These are phyloP conservation scores for Hycleus phaleratus DNA, from an alignment of 1,140 invertebrate species.

Conservation along the genomic window DNA sequence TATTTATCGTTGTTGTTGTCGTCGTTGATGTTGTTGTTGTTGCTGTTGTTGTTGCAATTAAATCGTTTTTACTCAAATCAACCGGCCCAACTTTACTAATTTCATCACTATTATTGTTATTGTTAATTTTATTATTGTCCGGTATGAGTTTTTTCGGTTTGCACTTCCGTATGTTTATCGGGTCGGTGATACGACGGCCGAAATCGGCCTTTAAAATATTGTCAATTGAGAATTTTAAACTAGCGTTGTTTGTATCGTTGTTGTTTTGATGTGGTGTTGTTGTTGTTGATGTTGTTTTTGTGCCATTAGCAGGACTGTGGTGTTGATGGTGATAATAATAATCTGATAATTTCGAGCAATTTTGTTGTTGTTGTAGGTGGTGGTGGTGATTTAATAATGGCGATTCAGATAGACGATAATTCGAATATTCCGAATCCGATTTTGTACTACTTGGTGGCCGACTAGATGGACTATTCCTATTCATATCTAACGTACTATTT, in stretches of 20 bases:
- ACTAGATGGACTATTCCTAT: slow-evolving; percentile 26
- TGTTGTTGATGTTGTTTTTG: slow-evolving; percentile 25
- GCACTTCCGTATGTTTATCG: slow-evolving; percentile 53
- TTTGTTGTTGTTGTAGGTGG: slow-evolving; percentile 7
- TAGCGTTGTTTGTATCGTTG: slow-evolving; percentile 52
- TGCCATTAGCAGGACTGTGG: background rate
- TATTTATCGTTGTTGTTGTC: slow-evolving; percentile 17
- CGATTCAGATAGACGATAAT: background rate
- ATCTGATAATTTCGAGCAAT: background rate
- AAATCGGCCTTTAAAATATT: slow-evolving; percentile 88
- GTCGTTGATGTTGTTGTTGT: slow-evolving; percentile 13
- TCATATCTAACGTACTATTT: slow-evolving; percentile 35
- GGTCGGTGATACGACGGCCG: slow-evolving; percentile 64
- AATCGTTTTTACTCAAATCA: slow-evolving; percentile 32
- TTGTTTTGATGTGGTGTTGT: slow-evolving; percentile 39
- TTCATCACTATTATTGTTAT: slow-evolving; percentile 5
- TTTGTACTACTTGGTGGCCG: slow-evolving; percentile 31
- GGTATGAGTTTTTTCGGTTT: slow-evolving; percentile 38
- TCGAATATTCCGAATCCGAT: slow-evolving; percentile 19
- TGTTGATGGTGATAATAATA: background rate
- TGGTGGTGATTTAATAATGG: background rate
- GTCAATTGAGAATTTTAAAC: slow-evolving; percentile 85
- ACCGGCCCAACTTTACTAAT: slow-evolving; percentile 29
- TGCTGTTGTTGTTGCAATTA: slow-evolving; percentile 1
- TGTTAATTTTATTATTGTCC: slow-evolving; percentile 4